Evolutionary conservation across 2,797 vertebrate species (phyloP), one percentile per base, ranked within the genome.

Genomic region (Acropternis orthonyx): DNA sequence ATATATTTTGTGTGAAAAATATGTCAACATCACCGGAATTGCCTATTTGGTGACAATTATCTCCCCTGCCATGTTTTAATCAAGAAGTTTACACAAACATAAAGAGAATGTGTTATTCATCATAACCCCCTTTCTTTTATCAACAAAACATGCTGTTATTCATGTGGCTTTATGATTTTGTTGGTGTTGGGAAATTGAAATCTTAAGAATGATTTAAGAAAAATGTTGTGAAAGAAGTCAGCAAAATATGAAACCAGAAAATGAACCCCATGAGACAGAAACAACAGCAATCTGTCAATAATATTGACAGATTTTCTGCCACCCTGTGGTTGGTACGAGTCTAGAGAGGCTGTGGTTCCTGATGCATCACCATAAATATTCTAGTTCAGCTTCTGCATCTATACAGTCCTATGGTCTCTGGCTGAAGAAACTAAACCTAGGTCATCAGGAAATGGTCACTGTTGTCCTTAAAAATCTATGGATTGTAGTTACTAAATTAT

Each of bases 1-100:
- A 71, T 36, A n/a, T 12, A 44, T 10, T 54, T 71, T 10, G 20
- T 43, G 44, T 61, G 72, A 77, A 95, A 94, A 90, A 65, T 27
- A 11, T 28, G 39, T 51, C 49, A 85, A 4, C 34, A 82, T 48
- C 43, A 13, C 36, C 54, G 44, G 46, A 49, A 84, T 62, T 63
- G 39, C 41, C 49, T 67, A 5, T 74, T 93, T 89, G 63, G 85
- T 82, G 71, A 54, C 66, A 93, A 48, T 90, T 87, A 30, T 90
- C 56, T 85, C 34, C 54, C 63, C 49, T 90, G 43, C 24, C 37
- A 71, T 58, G 39, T 90, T 95, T 94, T 90, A 93, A 96, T 85
- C 83, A 82, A 91, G 63, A 92, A 84, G 52, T 79, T 92, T 95
- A 90, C 55, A 67, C 51, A 95, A 63, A 72, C 51, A 72, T 32